Evolutionary conservation across 1,140 invertebrate genomes (phyloP), one percentile per base, ranked within the genome.

Genomic region (Drosophila gunungcola): DNA sequence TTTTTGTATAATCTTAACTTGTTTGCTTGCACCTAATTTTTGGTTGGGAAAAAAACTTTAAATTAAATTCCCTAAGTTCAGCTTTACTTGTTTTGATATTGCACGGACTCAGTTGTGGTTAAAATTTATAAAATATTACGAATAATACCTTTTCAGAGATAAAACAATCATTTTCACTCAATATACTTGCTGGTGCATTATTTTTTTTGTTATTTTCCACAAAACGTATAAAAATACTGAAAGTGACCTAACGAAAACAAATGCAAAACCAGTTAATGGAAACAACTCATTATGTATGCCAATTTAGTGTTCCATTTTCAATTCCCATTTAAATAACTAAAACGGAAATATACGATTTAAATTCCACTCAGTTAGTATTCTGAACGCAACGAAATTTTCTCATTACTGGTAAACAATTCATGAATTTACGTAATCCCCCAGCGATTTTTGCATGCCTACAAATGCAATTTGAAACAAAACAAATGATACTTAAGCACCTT

Each of bases 371-470:
- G 43, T 63, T 60, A 43, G 32, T 52, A 65, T 52, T 68, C 64
- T 51, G 25, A 65, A 29, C 34, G 54, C 16, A 48, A 39, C 49
- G 55, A 41, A 43, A 48, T 70, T 56, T 52, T 46, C 51, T 21
- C 64, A 70, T 56, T 48, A 46, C 43, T 34, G 2, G 6, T 41
- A 38, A 65, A 48, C 58, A 48, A 49, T 65, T 32, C 43, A 70
- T 45, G n/a, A 56, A 56, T 73, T 49, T 62, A 51, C 72, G 72
- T 73, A 74, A 73, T 55, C 16, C 49, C 27, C 36, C 12, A 21
- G 41, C 36, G 32, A 39, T 39, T 70, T 69, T 63, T 25, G 38
- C 13, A 61, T 45, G 42, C 55, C 54, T 39, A 43, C 52, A 16
- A 45, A 46, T 56, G 60, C 29, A 45, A 41, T 75, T 67, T 52